Evolutionary conservation across 1,140 invertebrate genomes (phyloP).

Genomic region (Saccostrea cuccullata): DNA sequence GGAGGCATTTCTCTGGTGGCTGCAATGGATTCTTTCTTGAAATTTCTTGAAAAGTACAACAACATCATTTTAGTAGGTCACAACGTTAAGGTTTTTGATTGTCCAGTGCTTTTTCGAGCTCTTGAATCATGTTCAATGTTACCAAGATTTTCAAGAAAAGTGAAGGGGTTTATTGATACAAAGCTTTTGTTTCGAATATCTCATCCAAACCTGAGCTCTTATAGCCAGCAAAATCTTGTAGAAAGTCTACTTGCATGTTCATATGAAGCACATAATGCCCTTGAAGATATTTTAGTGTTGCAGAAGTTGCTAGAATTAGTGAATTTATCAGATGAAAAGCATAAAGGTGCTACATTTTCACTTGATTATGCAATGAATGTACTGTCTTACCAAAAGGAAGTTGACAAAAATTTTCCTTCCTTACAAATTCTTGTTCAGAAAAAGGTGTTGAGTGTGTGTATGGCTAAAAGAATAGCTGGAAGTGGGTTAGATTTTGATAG

Average conservation of each 20-base stretch:
- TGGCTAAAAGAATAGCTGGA: no score
- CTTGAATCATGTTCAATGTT: neutral
- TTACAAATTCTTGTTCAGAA: no score
- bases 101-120: neutral
- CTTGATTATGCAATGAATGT: neutral
- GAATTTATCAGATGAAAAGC: neutral
- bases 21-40: neutral
- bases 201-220: neutral
- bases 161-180: neutral
- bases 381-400: neutral
- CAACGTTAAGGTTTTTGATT: neutral
- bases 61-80: neutral
- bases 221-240: neutral
- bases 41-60: constrained; percentile 1
- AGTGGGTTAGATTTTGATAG: no score
- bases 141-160: neutral
- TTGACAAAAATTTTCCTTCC: neutral
- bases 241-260: neutral
- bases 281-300: neutral
- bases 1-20: neutral
- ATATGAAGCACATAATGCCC: neutral
- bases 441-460: no score
- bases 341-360: neutral
- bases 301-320: neutral
- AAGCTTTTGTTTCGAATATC: neutral